A percentile compares a stretch with the other conserved stretches of the same genome.
These are phyloP conservation scores for Idaea aversata DNA, from an alignment of 2,888 invertebrate species.

Conservation along the genomic window DNA sequence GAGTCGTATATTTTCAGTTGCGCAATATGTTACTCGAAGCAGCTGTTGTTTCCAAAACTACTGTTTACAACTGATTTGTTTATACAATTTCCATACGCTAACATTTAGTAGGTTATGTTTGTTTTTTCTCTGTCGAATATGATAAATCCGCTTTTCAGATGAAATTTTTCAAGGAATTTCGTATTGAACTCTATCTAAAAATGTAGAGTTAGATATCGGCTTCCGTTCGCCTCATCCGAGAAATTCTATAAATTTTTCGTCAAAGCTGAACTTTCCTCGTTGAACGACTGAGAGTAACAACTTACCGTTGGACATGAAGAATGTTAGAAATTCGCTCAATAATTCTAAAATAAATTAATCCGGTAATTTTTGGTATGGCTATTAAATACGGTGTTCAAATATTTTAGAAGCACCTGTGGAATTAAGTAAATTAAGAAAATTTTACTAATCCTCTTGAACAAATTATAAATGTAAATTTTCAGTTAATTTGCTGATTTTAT, in stretches of 20 bases:
- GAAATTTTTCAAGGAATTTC: background rate
- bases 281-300: background rate
- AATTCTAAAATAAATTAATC: background rate
- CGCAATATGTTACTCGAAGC: conserved; percentile 9
- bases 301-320: background rate
- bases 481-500: background rate
- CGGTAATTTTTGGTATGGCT: background rate
- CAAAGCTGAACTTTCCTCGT: background rate
- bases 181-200: background rate
- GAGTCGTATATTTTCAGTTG: background rate
- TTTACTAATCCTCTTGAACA: background rate
- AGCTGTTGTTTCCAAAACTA: conserved; percentile 1
- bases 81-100: background rate
- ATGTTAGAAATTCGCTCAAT: background rate
- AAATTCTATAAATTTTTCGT: background rate
- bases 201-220: background rate
- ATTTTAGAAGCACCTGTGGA: background rate
- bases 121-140: background rate
- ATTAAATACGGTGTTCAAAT: background rate
- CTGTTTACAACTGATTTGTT: background rate
- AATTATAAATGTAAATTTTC: background rate
- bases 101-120: background rate
- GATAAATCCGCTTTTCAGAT: background rate
- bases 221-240: background rate
- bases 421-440: background rate